phyloP scores from a whole-genome alignment of 2,113 vertebrate genomes.

The Zeus faber region DNA sequence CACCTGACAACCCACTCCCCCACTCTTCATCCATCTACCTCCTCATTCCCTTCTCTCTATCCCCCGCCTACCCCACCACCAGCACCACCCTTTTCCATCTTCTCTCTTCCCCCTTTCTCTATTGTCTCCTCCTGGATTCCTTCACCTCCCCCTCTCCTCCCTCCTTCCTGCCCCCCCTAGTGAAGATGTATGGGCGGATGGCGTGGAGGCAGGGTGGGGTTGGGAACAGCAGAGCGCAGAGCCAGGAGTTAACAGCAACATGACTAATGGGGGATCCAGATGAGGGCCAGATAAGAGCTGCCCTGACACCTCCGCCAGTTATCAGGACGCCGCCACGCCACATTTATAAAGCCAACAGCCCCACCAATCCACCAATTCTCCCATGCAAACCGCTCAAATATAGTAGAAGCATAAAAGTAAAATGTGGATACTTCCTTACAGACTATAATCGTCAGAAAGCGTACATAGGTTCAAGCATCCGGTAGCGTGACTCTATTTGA shows the following conservation, averaged over 20 bases:
- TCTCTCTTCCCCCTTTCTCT: background rate
- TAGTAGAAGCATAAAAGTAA: no score
- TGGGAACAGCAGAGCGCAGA: slow-evolving; percentile 13
- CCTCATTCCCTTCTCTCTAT: background rate
- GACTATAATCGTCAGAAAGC: no score
- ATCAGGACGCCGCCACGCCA: slow-evolving; percentile 8
- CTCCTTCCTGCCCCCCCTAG: background rate
- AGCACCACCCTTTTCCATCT: slow-evolving; percentile 5
- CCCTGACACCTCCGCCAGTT: slow-evolving; percentile 22
- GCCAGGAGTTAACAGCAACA: slow-evolving; percentile 32
- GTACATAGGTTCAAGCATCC: no score
- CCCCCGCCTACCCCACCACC: background rate
- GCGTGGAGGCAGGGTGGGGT: slow-evolving; percentile 5
- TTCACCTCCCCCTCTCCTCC: background rate
- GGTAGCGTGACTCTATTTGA: no score
- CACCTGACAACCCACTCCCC: no score
- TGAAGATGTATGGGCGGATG: slow-evolving; percentile 36
- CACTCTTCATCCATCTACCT: background rate
- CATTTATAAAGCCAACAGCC: no score
- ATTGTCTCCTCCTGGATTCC: background rate
- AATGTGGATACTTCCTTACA: no score
- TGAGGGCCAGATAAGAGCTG: slow-evolving; percentile 25
- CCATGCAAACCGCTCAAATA: no score
- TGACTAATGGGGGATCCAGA: slow-evolving; percentile 35
- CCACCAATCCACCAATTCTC: no score